Evolutionary conservation across 2,888 invertebrate genomes (phyloP).

Genomic region (Melikaiella ostensackeni): DNA sequence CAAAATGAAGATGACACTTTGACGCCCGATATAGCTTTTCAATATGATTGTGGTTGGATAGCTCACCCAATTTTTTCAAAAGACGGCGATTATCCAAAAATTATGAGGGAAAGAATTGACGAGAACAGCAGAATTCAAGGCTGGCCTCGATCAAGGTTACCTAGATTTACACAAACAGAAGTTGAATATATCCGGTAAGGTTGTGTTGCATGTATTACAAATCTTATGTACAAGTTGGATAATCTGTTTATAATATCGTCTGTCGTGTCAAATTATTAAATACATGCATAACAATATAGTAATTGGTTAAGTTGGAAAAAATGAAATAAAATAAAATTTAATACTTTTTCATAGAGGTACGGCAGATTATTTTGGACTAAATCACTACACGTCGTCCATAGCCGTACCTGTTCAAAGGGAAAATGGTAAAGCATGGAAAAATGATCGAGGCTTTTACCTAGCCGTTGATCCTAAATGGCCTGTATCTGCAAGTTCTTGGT

Average conservation of each 20-base stretch:
- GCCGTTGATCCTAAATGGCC: conserved; percentile 82
- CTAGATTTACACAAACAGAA: conserved; percentile 78
- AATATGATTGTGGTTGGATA: conserved; percentile 77
- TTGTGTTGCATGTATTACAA: background rate
- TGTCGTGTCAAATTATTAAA: too few relatives aligned
- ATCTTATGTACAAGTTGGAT: too few relatives aligned
- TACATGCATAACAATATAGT: background rate
- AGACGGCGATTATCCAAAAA: conserved; percentile 78
- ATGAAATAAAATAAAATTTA: background rate
- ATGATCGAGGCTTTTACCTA: conserved; percentile 78
- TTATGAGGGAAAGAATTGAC: conserved; percentile 77
- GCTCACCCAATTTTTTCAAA: conserved; percentile 77
- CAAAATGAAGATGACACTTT: conserved; percentile 48
- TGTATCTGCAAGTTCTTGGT: conserved; percentile 79
- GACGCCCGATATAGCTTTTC: conserved; percentile 55
- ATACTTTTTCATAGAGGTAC: conserved; percentile 75
- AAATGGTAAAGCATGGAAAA: conserved; percentile 42
- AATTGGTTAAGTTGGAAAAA: background rate
- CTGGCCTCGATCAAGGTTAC: conserved; percentile 75
- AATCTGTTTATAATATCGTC: too few relatives aligned
- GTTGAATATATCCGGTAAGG: conserved; percentile 72
- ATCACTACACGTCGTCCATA: conserved; percentile 84
- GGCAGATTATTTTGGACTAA: conserved; percentile 86
- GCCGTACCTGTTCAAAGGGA: conserved; percentile 57
- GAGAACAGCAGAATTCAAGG: conserved; percentile 76